Evolutionary conservation across 2,113 vertebrate genomes (phyloP).

Genomic region (Porphyrio hochstetteri): DNA sequence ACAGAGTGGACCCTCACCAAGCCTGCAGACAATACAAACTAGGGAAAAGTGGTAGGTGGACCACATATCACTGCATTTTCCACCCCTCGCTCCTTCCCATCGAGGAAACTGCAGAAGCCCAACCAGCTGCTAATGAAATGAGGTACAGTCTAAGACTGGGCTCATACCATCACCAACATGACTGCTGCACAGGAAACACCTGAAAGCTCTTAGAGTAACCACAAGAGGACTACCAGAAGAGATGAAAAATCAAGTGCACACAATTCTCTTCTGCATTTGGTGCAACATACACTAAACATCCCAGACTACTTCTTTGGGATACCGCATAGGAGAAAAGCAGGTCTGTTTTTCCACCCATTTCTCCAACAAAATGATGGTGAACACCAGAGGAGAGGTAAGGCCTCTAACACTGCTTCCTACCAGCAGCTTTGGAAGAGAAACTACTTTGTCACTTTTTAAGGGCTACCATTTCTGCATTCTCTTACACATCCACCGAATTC

Average conservation of each 20-base stretch:
- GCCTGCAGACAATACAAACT: background rate
- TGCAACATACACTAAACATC: background rate
- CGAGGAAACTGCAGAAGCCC: background rate
- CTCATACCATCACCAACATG: background rate
- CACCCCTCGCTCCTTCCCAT: background rate
- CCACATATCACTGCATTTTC: background rate
- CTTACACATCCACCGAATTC: background rate
- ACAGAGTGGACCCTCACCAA: background rate
- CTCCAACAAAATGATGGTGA: background rate
- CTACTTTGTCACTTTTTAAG: background rate
- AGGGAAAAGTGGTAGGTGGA: background rate
- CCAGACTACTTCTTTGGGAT: background rate
- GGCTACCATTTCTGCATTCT: background rate
- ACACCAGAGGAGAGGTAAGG: background rate
- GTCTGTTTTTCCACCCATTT: background rate
- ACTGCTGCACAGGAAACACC: background rate
- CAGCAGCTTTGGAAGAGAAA: background rate
- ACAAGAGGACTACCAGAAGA: background rate
- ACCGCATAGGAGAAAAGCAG: background rate
- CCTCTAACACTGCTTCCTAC: background rate
- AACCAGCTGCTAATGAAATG: background rate
- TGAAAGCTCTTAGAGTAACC: background rate
- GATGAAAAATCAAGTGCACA: background rate
- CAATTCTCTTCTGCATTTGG: background rate
- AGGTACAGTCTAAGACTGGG: background rate